Conservation (phyloP, 2,113 vertebrate genomes). For the Centrocercus urophasianus region DNA sequence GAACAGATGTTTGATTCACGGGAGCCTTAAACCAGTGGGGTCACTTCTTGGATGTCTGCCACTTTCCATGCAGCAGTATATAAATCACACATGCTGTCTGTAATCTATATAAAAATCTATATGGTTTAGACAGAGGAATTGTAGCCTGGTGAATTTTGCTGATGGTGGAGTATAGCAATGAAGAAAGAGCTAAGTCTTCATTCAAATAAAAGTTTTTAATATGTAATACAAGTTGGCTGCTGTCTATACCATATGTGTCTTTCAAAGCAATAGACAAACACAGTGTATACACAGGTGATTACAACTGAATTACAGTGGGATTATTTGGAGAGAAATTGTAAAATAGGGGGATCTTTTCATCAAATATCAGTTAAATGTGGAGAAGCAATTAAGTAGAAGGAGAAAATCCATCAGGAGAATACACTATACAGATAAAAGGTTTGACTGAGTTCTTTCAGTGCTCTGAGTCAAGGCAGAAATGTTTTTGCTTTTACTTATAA, state of each 20-base stretch:
- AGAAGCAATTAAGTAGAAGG: slow-evolving; percentile 20
- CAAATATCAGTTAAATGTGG: slow-evolving; percentile 44
- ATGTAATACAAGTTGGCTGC: slow-evolving; percentile 19
- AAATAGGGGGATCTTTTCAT: slow-evolving; percentile 37
- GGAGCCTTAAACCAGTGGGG: slow-evolving; percentile 48
- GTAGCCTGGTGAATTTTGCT: slow-evolving; percentile 48
- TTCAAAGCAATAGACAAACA: slow-evolving; percentile 50
- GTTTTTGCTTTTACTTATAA: slow-evolving; percentile 63
- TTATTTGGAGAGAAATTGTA: slow-evolving; percentile 54
- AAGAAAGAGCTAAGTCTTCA: slow-evolving; percentile 52
- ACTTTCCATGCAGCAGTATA: slow-evolving; percentile 37
- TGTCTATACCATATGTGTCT: background rate
- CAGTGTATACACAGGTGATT: slow-evolving; percentile 8
- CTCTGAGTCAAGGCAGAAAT: slow-evolving; percentile 50
- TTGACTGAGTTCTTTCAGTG: slow-evolving; percentile 18
- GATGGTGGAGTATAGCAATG: slow-evolving; percentile 7
- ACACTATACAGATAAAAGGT: background rate
- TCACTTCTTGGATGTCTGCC: slow-evolving; percentile 59
- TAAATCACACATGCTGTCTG: slow-evolving; percentile 39
- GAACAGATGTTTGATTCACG: slow-evolving; percentile 71
- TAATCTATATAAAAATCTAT: slow-evolving; percentile 66
- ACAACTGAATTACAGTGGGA: slow-evolving; percentile 35
- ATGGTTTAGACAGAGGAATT: slow-evolving; percentile 34
- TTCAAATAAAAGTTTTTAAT: slow-evolving; percentile 48
- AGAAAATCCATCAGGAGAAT: slow-evolving; percentile 25